These are phyloP conservation scores for Alitta virens DNA, from an alignment of 2,888 invertebrate species.

Conservation along the genomic window DNA sequence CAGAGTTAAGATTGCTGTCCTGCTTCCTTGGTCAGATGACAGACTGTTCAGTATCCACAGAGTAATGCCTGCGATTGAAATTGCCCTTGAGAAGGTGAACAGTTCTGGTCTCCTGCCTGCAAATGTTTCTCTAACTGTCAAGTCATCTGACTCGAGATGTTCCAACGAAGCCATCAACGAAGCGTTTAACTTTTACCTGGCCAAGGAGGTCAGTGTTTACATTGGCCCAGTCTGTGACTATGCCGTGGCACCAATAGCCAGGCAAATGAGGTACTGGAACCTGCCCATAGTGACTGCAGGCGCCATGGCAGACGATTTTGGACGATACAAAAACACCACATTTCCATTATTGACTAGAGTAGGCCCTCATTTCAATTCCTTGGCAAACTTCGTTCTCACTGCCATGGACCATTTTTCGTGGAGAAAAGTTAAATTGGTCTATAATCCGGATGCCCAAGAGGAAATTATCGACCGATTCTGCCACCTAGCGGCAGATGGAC, in stretches of 20 bases:
- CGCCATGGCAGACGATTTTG: slow-evolving; percentile 50
- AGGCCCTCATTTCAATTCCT: slow-evolving; percentile 40
- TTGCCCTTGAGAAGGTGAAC: slow-evolving; percentile 33
- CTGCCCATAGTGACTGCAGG: slow-evolving; percentile 77
- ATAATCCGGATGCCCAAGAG: slow-evolving; percentile 73
- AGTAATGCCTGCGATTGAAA: slow-evolving; percentile 35
- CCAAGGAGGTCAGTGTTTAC: slow-evolving; percentile 36
- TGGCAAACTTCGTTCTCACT: slow-evolving; percentile 31
- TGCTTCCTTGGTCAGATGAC: slow-evolving; percentile 4
- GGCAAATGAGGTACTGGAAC: slow-evolving; percentile 84
- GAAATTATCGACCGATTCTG: slow-evolving; percentile 71
- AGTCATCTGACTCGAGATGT: slow-evolving; percentile 41
- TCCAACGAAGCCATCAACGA: slow-evolving; percentile 34
- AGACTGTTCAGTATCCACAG: slow-evolving; percentile 34
- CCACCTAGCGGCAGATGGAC: slow-evolving; percentile 71
- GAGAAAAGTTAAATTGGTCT: slow-evolving; percentile 72
- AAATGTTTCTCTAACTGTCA: slow-evolving; percentile 16
- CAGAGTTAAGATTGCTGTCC: slow-evolving; percentile 1
- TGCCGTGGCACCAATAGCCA: slow-evolving; percentile 83
- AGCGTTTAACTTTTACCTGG: slow-evolving; percentile 42
- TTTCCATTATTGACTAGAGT: slow-evolving; percentile 74
- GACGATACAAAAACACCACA: slow-evolving; percentile 42
- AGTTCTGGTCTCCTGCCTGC: not conserved
- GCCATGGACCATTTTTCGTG: slow-evolving; percentile 60
- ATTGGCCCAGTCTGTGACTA: slow-evolving; percentile 58